Evolutionary conservation across 2,888 invertebrate species (phyloP).

Genomic region (Drosophila rubida): DNA sequence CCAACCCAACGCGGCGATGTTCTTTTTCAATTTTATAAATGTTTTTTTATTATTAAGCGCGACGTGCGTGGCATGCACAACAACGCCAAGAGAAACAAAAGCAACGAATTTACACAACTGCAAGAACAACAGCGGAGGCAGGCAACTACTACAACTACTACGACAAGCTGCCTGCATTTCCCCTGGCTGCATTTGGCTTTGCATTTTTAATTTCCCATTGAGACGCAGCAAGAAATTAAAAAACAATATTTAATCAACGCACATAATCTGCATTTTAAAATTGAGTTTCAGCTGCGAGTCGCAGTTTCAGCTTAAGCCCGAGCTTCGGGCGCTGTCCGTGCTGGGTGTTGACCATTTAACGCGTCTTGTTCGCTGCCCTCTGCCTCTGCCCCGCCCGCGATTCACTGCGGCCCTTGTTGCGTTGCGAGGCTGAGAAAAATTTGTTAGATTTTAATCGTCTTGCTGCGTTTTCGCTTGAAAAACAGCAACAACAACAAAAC

Average conservation of each 20-base stretch:
- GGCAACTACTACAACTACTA: slow-evolving; percentile 11
- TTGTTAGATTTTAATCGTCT: slow-evolving; percentile 75
- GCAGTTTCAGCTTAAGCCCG: slow-evolving; percentile 17
- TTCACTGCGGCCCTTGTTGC: slow-evolving; percentile 8
- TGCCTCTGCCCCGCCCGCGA: not conserved
- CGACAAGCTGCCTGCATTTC: slow-evolving; percentile 50
- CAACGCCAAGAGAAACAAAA: slow-evolving; percentile 11
- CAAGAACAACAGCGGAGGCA: no score
- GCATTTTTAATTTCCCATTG: slow-evolving; percentile 58
- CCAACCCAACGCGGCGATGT: slow-evolving; percentile 23
- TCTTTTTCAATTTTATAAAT: slow-evolving; percentile 62
- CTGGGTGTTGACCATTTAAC: slow-evolving; percentile 81
- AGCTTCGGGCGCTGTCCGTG: slow-evolving; percentile 24
- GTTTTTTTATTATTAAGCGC: slow-evolving; percentile 69
- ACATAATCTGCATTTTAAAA: slow-evolving; percentile 80
- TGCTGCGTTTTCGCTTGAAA: slow-evolving; percentile 59
- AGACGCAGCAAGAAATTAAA: slow-evolving; percentile 69
- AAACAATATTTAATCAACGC: slow-evolving; percentile 79
- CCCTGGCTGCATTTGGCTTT: slow-evolving; percentile 59
- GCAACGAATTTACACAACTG: slow-evolving; percentile 15
- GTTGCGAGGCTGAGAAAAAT: slow-evolving; percentile 39
- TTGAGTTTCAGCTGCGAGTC: slow-evolving; percentile 32
- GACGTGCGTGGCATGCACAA: slow-evolving; percentile 69
- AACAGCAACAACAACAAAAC: slow-evolving; percentile 24
- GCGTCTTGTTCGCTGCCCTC: slow-evolving; percentile 35